These are phyloP conservation scores for Chrosomus eos DNA, from an alignment of 2,797 vertebrate species.

Conservation along the genomic window DNA sequence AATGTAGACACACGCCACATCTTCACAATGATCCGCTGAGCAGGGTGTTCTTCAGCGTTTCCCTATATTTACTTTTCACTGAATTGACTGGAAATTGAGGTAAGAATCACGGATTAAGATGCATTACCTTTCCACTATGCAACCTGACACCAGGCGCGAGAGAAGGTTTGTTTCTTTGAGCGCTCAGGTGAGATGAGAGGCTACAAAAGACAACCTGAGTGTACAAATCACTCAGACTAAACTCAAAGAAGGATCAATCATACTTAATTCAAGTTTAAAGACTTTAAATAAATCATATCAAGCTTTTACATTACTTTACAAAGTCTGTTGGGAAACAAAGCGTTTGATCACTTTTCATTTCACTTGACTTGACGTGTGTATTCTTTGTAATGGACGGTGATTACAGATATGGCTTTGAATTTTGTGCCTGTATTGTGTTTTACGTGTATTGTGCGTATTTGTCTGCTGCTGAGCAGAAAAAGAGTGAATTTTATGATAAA, in stretches of 20 bases:
- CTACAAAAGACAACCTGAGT: conserved; percentile 4
- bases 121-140: neutral
- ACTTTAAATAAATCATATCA: neutral
- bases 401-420: neutral
- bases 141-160: neutral
- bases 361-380: neutral
- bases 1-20: conserved; percentile 55
- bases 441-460: neutral
- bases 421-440: neutral
- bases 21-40: conserved; percentile 57
- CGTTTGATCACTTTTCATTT: neutral
- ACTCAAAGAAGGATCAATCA: neutral
- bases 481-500: neutral
- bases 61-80: neutral
- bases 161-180: neutral
- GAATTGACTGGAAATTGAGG: conserved; percentile 42
- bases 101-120: conserved; percentile 27
- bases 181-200: conserved; percentile 26
- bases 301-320: neutral
- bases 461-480: neutral
- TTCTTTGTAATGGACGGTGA: neutral
- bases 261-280: neutral
- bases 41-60: conserved; percentile 4
- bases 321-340: neutral
- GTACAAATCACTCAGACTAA: neutral